A percentile compares a stretch with the other conserved stretches of the same genome.
These are phyloP conservation scores for Frieseomelitta varia DNA, from an alignment of 1,140 invertebrate species.

Conservation along the genomic window DNA sequence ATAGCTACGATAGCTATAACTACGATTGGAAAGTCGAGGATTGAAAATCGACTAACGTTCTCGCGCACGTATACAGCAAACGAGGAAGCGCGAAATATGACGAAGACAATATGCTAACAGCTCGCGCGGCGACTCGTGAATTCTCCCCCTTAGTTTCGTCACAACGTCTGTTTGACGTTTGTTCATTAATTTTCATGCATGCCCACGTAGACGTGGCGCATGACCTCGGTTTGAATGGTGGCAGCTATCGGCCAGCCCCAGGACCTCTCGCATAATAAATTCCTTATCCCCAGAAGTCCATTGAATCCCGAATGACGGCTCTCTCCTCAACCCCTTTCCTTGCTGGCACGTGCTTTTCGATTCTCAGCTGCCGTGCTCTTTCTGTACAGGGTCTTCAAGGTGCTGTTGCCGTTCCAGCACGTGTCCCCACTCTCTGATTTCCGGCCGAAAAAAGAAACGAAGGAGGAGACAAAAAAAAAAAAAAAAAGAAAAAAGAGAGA, in stretches of 20 bases:
- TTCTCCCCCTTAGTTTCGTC: background rate
- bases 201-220: conserved; percentile 52
- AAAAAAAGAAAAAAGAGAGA: background rate
- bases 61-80: background rate
- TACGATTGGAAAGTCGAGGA: background rate
- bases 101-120: background rate
- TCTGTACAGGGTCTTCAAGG: conserved; percentile 48
- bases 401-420: conserved; percentile 64
- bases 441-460: conserved; percentile 27
- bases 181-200: conserved; percentile 61
- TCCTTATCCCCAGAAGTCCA: conserved; percentile 62
- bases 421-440: conserved; percentile 61
- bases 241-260: conserved; percentile 51
- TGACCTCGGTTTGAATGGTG: conserved; percentile 57
- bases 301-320: conserved; percentile 55
- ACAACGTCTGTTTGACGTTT: background rate
- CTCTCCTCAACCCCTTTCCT: conserved; percentile 55
- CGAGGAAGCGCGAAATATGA: background rate
- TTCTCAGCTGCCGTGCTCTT: conserved; percentile 64
- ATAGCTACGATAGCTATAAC: background rate
- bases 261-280: conserved; percentile 70
- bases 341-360: conserved; percentile 67
- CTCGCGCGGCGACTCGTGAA: background rate
- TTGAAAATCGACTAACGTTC: background rate
- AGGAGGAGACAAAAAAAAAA: background rate